phyloP scores from a whole-genome alignment of 2,113 vertebrate genomes.

The Dicaeum eximium region DNA sequence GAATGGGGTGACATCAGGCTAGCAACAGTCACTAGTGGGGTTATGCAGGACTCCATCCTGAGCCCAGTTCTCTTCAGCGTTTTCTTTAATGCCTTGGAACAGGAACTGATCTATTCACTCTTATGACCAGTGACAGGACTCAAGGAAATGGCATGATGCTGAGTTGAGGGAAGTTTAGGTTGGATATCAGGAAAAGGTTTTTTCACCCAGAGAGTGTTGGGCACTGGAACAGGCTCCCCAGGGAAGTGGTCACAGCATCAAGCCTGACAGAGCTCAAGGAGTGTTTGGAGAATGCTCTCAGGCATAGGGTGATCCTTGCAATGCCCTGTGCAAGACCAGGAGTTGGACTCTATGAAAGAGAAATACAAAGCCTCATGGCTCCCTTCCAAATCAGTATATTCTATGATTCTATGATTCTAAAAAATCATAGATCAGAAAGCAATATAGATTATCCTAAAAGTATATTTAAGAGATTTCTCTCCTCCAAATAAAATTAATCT shows the following conservation, averaged over 20 bases:
- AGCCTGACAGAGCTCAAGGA: background rate
- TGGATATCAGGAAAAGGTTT: background rate
- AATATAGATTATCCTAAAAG: background rate
- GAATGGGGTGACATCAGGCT: background rate
- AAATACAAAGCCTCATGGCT: background rate
- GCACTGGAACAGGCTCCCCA: background rate
- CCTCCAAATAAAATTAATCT: background rate
- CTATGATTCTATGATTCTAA: background rate
- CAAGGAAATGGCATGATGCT: background rate
- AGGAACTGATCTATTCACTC: background rate
- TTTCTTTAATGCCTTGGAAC: background rate
- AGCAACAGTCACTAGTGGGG: rapidly evolving
- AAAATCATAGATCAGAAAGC: background rate
- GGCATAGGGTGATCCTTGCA: background rate
- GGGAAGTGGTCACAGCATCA: background rate
- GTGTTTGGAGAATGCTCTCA: background rate
- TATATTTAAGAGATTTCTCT: background rate
- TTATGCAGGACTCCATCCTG: background rate
- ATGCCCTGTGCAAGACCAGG: too few relatives aligned
- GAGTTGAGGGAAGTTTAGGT: background rate
- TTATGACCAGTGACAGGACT: background rate
- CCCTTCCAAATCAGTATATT: background rate
- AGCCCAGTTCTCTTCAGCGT: background rate
- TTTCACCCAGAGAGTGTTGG: background rate
- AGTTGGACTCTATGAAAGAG: background rate